These are phyloP conservation scores for Strigamia crassipes DNA, from an alignment of 2,888 invertebrate species.

Conservation along the genomic window DNA sequence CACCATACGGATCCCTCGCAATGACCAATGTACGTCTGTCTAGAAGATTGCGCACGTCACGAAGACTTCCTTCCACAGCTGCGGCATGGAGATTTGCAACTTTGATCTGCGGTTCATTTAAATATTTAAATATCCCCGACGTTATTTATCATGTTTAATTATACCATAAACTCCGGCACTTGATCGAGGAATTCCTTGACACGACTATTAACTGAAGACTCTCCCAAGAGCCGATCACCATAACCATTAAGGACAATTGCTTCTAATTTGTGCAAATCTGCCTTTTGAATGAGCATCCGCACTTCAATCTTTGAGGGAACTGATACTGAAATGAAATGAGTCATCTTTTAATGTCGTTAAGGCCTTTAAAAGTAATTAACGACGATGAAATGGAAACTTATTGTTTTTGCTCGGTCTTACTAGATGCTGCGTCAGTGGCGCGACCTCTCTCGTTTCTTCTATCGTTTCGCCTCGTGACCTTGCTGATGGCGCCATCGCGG, in stretches of 20 bases:
- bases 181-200: slow-evolving; percentile 70
- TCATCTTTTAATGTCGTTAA: slow-evolving; percentile 11
- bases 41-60: slow-evolving; percentile 60
- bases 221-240: slow-evolving; percentile 75
- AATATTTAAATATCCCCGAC: not conserved
- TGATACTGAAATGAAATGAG: slow-evolving; percentile 47
- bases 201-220: slow-evolving; percentile 68
- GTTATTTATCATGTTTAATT: slow-evolving; percentile 51
- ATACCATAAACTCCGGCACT: slow-evolving; percentile 71
- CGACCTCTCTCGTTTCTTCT: not conserved
- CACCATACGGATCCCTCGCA: slow-evolving; percentile 57
- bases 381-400: not conserved
- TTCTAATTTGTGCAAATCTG: slow-evolving; percentile 89
- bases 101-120: slow-evolving; percentile 27
- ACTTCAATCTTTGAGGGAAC: slow-evolving; percentile 51
- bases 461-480: not conserved
- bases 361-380: not conserved
- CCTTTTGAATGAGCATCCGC: slow-evolving; percentile 58
- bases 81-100: slow-evolving; percentile 55
- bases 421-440: not conserved
- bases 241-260: slow-evolving; percentile 86
- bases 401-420: not conserved
- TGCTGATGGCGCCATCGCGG: slow-evolving; percentile 58
- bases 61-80: slow-evolving; percentile 60
- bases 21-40: slow-evolving; percentile 62